These are phyloP conservation scores for Linnaemya tessellans DNA, from an alignment of 2,888 invertebrate species.

Conservation along the genomic window DNA sequence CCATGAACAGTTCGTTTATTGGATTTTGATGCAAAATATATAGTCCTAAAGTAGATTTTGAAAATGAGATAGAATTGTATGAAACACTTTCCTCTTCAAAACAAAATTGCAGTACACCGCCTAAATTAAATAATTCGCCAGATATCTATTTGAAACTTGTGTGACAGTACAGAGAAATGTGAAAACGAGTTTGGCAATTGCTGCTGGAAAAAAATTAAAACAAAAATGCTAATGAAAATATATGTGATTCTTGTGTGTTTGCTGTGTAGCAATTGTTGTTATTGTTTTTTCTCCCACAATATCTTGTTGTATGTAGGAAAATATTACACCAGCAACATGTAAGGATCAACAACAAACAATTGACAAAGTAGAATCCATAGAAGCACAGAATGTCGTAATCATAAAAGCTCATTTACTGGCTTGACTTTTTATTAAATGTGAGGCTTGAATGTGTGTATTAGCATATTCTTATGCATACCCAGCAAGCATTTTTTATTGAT, in stretches of 20 bases:
- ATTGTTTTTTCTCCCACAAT: background rate
- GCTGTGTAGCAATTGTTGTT: conserved; percentile 11
- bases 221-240: conserved; percentile 49
- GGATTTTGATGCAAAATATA: too few relatives aligned
- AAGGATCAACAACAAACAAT: conserved; percentile 8
- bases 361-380: conserved; percentile 31
- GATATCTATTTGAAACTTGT: background rate
- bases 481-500: too few relatives aligned
- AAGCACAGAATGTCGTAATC: conserved; percentile 55
- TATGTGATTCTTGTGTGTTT: conserved; percentile 55
- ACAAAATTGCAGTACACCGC: background rate
- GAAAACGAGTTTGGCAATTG: conserved; percentile 22
- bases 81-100: too few relatives aligned
- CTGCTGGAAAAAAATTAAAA: background rate
- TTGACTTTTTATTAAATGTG: conserved; percentile 50
- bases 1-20: too few relatives aligned
- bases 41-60: too few relatives aligned
- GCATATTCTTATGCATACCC: too few relatives aligned
- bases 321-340: conserved; percentile 23
- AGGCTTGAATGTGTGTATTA: background rate
- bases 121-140: background rate
- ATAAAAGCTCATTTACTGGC: conserved; percentile 68
- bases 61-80: too few relatives aligned
- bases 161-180: background rate
- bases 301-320: conserved; percentile 18